Evolutionary conservation across 1,140 invertebrate species (phyloP), one percentile per base, ranked within the genome.

Genomic region (Megathymus violae): DNA sequence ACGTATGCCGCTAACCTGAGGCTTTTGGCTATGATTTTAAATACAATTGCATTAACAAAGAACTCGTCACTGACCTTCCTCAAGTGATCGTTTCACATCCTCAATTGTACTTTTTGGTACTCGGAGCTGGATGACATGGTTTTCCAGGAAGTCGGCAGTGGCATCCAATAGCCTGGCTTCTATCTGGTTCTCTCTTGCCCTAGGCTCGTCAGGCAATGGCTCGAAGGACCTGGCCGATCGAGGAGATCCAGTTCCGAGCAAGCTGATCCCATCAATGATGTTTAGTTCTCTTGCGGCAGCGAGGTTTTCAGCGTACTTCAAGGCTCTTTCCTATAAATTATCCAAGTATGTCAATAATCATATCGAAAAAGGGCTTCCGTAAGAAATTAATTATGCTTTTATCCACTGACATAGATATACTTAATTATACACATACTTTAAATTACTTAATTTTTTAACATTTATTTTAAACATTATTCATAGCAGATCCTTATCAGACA

Each of bases 61-160:
- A n/a, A n/a, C n/a, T n/a, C n/a, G n/a, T n/a, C n/a, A 80, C 76
- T 88, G 9, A 93, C 92, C 93, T 94, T 94, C 94, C 71, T 94
- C 94, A 79, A 92, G 92, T 68, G 93, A 95, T 67, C 92, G 92
- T 91, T 93, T 95, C 68, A 95, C 92, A 74, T 95, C 94, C 64
- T 93, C 92, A 52, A 95, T 93, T 15, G 94, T 92, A 48, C 92
- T 92, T 67, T 94, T 95, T 13, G 96, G 95, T 9, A 96, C 89
- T 79, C 95, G 95, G 16, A 96, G 92, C 82, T 97, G 95, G 27
- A 97, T 92, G 5, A 95, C 95, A 81, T 96, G 95, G 63, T 94
- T 95, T 51, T 95, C 94, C 27, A 97, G 91, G 92, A 96, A 97
- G 54, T 94, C 93, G 19, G 94, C 93, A 16, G 95, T 92, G 43